These are phyloP conservation scores for Dichetophora obliterata DNA, from an alignment of 2,888 invertebrate genomes.

Conservation along the genomic window DNA sequence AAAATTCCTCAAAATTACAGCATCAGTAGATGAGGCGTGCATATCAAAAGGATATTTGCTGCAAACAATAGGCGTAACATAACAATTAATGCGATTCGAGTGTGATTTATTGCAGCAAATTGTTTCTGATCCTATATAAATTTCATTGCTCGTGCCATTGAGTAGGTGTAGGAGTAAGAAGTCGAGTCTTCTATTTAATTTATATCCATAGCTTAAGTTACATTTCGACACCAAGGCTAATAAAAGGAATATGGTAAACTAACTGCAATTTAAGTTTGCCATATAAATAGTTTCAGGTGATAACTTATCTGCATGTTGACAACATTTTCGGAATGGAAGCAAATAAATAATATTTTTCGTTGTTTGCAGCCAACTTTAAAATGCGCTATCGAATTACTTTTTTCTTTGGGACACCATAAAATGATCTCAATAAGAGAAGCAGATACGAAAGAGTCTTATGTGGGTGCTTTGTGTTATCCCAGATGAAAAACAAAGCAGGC, in stretches of 20 bases:
- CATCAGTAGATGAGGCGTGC: slow-evolving; percentile 48
- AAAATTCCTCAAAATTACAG: slow-evolving; percentile 60
- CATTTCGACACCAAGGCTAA: slow-evolving; percentile 4
- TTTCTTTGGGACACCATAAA: not conserved
- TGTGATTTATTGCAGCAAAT: slow-evolving; percentile 45
- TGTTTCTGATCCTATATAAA: slow-evolving; percentile 1
- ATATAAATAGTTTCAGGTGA: slow-evolving; percentile 27
- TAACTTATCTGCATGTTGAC: not conserved
- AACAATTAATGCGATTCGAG: slow-evolving; percentile 61
- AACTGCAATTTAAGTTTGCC: not conserved
- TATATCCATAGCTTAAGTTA: slow-evolving; percentile 7
- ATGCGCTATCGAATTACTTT: not conserved
- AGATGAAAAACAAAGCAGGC: too few relatives aligned
- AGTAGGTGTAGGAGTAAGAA: not conserved
- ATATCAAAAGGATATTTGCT: slow-evolving; percentile 27
- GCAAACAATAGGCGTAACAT: slow-evolving; percentile 56
- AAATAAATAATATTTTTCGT: not conserved
- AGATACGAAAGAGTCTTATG: not conserved
- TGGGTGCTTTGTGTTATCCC: not conserved
- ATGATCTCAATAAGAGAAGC: too few relatives aligned
- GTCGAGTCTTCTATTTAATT: not conserved
- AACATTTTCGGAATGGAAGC: not conserved
- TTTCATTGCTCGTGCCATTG: not conserved
- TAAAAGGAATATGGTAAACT: not conserved
- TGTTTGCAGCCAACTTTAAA: not conserved